A percentile compares a stretch with the other conserved stretches of the same genome.
Evolutionary conservation across 1,140 invertebrate species (phyloP).

Genomic region (Latrodectus geometricus): DNA sequence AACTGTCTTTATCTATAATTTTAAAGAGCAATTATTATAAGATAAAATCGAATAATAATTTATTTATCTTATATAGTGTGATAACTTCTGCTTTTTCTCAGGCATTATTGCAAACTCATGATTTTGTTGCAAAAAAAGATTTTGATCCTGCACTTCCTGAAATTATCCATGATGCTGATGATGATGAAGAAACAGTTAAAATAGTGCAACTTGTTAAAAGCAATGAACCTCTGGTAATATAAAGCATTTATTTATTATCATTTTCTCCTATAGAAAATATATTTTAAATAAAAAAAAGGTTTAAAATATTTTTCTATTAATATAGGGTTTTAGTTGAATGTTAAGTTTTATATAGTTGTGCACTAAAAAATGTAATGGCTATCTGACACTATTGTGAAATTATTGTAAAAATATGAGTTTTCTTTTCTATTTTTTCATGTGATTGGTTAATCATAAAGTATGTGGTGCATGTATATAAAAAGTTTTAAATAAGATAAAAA

Average conservation of each 20-base stretch:
- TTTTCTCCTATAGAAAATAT: not conserved
- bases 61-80: constrained; percentile 20
- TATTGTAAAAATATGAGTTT: no score
- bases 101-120: constrained; percentile 91
- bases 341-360: not conserved
- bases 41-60: not conserved
- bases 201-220: constrained; percentile 97
- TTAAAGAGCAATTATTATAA: not conserved
- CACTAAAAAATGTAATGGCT: no score
- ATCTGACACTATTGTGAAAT: no score
- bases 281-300: no score
- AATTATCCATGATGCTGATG: constrained; percentile 85
- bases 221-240: constrained; percentile 91
- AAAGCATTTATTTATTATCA: not conserved
- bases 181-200: constrained; percentile 90
- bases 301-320: no score
- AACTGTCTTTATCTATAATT: not conserved
- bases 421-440: no score
- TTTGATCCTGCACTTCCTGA: constrained; percentile 92
- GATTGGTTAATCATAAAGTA: no score
- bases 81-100: constrained; percentile 68
- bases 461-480: no score
- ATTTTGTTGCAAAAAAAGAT: constrained; percentile 94
- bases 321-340: no score
- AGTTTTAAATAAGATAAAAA: no score